A percentile compares a stretch with the other conserved stretches of the same genome.
phyloP scores from a whole-genome alignment of 2,113 vertebrate genomes.

The Oenanthe oenanthe region DNA sequence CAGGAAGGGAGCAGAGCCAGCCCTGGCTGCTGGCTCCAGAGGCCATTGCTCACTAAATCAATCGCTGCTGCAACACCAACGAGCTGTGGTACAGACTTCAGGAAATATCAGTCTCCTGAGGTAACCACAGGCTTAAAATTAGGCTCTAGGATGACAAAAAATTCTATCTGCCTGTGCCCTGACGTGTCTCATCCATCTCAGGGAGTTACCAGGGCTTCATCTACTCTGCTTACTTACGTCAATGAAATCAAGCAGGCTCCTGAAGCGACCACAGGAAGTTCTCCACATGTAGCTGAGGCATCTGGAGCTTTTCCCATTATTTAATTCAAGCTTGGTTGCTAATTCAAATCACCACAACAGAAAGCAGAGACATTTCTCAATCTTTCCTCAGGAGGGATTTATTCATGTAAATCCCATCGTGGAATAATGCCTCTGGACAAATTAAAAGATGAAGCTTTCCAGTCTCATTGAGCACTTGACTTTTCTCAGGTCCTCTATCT shows the following conservation, averaged over 20 bases:
- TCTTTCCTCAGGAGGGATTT: slow-evolving; percentile 24
- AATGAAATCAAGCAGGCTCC: slow-evolving; percentile 39
- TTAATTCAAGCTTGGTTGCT: slow-evolving; percentile 27
- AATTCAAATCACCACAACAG: slow-evolving; percentile 50
- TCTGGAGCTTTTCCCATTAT: slow-evolving; percentile 48
- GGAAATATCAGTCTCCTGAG: slow-evolving; percentile 70
- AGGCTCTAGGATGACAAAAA: slow-evolving; percentile 45
- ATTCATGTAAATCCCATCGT: slow-evolving; percentile 3
- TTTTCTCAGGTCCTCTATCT: not conserved
- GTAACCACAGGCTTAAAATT: slow-evolving; percentile 59
- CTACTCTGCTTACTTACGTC: not conserved
- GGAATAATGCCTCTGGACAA: not conserved
- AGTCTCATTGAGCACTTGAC: not conserved
- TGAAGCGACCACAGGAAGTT: slow-evolving; percentile 40
- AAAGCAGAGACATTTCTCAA: slow-evolving; percentile 50
- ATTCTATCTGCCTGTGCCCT: slow-evolving; percentile 30
- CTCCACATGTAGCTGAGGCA: slow-evolving; percentile 26
- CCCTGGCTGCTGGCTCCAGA: slow-evolving; percentile 58
- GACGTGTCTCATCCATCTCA: not conserved
- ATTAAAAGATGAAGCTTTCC: not conserved
- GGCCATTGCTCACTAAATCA: slow-evolving; percentile 50
- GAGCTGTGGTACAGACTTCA: slow-evolving; percentile 61
- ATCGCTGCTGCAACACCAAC: slow-evolving; percentile 48
- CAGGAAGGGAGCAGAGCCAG: slow-evolving; percentile 32
- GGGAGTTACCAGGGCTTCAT: slow-evolving; percentile 31